These are phyloP conservation scores for Meganola albula DNA, from an alignment of 2,888 invertebrate species.

Conservation along the genomic window DNA sequence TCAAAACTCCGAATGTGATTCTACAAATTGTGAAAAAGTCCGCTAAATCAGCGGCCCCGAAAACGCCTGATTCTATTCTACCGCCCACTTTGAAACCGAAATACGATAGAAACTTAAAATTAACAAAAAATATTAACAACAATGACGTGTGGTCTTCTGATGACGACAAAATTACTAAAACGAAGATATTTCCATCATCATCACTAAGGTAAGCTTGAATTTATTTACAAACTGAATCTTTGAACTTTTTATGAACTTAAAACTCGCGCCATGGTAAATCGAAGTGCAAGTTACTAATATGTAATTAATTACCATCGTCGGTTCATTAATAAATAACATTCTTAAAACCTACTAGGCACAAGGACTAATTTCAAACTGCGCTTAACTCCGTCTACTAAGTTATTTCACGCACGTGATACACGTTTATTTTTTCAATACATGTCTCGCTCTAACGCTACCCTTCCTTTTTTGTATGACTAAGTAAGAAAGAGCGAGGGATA, in stretches of 20 bases:
- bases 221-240: no score
- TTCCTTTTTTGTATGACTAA: constrained; percentile 21
- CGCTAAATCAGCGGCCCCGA: constrained; percentile 35
- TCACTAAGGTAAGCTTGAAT: constrained; percentile 53
- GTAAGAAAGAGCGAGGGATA: constrained; percentile 26
- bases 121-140: constrained; percentile 65
- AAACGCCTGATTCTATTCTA: constrained; percentile 38
- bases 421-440: constrained; percentile 27
- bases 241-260: no score
- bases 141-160: constrained; percentile 64
- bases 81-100: constrained; percentile 60
- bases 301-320: no score
- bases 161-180: constrained; percentile 42
- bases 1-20: constrained; percentile 47
- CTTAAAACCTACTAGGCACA: no score
- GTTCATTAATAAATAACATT: no score
- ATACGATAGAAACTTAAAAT: constrained; percentile 46
- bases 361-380: no score
- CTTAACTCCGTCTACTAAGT: constrained; percentile 21
- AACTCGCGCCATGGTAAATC: no score
- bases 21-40: constrained; percentile 63
- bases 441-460: constrained; percentile 32
- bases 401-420: constrained; percentile 45
- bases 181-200: constrained; percentile 34
- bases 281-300: no score